These are phyloP conservation scores for Candoia aspera DNA, from an alignment of 2,113 vertebrate genomes.

Conservation along the genomic window DNA sequence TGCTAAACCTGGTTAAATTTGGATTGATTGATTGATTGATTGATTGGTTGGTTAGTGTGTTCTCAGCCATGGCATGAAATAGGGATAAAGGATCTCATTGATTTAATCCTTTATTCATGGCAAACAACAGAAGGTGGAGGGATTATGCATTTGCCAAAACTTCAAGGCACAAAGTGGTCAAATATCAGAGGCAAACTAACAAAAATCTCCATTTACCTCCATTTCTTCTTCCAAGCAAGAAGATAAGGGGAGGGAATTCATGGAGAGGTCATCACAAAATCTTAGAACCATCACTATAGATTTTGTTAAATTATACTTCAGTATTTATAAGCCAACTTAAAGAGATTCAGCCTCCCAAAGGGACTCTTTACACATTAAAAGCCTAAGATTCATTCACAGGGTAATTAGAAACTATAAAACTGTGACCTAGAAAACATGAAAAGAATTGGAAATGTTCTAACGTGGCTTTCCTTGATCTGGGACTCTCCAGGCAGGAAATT, in stretches of 20 bases:
- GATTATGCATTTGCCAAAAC: not conserved
- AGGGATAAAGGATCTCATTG: not conserved
- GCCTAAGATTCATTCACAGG: not conserved
- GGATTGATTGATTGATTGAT: not conserved
- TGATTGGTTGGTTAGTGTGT: no score
- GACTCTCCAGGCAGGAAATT: not conserved
- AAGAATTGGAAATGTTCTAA: not conserved
- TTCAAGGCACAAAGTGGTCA: not conserved
- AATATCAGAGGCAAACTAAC: no score
- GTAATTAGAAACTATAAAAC: not conserved
- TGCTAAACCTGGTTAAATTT: not conserved
- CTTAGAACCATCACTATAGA: not conserved
- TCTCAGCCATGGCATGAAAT: not conserved
- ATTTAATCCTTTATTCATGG: not conserved
- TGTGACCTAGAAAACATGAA: not conserved
- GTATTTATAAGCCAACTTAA: not conserved
- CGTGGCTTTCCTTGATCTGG: not conserved
- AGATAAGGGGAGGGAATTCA: not conserved
- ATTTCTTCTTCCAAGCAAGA: not conserved
- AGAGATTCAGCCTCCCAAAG: not conserved
- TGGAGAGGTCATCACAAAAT: not conserved
- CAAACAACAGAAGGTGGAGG: no score
- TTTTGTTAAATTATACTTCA: not conserved
- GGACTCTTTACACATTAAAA: not conserved
- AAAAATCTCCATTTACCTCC: not conserved